Evolutionary conservation across 2,888 invertebrate genomes (phyloP), one percentile per base, ranked within the genome.

Genomic region (Tuberolachnus salignus): DNA sequence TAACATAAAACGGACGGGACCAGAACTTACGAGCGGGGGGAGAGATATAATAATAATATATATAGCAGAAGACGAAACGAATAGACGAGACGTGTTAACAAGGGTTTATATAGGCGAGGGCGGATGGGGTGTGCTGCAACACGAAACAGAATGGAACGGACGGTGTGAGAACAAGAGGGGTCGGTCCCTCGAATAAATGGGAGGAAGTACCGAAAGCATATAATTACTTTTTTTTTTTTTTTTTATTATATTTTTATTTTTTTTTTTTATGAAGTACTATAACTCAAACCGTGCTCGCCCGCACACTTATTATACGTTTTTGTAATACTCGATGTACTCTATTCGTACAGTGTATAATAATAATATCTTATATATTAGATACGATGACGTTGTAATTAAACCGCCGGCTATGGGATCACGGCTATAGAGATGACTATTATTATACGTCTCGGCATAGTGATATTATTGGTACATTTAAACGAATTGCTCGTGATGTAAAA

Each of bases 201-300:
- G 66, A 75, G 57, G 66, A 75, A 75, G 75, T 55, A 67, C 49
- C 42, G 51, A 78, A 78, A 69, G 51, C 49, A 21, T 67, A 78
- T 78, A 78, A 78, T 78, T 78, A 69, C 78, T 49, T 78, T 75
- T 64, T 49, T 49, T 49, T 46, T n/a, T n/a, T n/a, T n/a, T n/a
- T n/a, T n/a, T n/a, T n/a, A n/a, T n/a, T n/a, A n/a, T n/a, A n/a
- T n/a, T n/a, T n/a, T n/a, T n/a, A n/a, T n/a, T n/a, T n/a, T n/a
- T n/a, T n/a, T 26, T 70, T 66, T 59, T 66, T 67, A 78, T 57
- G 49, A 49, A 78, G 46, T 46, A 59, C 59, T 59, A 34, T 67
- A 78, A 78, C 57, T 46, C 66, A 53, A 53, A 34, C 53, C 21
- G 4, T 64, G 73, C 23, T 13, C 34, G 34, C n/a, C n/a, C n/a